These are phyloP conservation scores for Pseudochaenichthys georgianus DNA, from an alignment of 2,797 vertebrate genomes.

Conservation along the genomic window DNA sequence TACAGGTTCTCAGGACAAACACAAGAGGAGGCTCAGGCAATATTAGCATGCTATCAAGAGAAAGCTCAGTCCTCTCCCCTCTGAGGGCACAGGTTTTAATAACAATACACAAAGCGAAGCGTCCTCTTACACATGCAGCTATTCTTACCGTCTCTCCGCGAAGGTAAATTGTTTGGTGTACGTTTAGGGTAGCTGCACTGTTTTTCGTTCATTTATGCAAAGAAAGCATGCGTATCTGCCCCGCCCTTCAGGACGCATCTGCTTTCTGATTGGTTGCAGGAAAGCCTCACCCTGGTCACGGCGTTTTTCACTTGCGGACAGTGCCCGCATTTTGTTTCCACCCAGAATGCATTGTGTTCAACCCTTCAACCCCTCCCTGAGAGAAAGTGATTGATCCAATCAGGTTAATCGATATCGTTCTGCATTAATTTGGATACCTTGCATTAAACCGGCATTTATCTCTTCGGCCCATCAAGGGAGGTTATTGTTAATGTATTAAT, in stretches of 20 bases:
- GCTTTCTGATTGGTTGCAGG: conserved; percentile 84
- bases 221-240: conserved; percentile 74
- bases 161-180: conserved; percentile 53
- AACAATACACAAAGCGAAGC: rapidly evolving
- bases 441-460: background rate
- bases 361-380: background rate
- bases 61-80: background rate
- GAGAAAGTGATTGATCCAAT: conserved; percentile 38
- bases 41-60: conserved; percentile 9
- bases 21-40: background rate
- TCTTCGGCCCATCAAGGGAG: too few species aligned
- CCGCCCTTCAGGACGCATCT: conserved; percentile 81
- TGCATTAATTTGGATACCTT: background rate
- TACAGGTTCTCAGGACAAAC: background rate
- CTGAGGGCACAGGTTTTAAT: background rate
- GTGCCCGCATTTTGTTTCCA: conserved; percentile 93
- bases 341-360: conserved; percentile 91
- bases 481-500: too few species aligned
- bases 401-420: background rate
- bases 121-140: rapidly evolving
- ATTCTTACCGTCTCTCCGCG: conserved; percentile 58
- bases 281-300: conserved; percentile 70
- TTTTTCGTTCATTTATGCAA: conserved; percentile 69
- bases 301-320: conserved; percentile 89
- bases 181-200: conserved; percentile 64